These are phyloP conservation scores for Phasia obesa DNA, from an alignment of 2,888 invertebrate species.

Conservation along the genomic window DNA sequence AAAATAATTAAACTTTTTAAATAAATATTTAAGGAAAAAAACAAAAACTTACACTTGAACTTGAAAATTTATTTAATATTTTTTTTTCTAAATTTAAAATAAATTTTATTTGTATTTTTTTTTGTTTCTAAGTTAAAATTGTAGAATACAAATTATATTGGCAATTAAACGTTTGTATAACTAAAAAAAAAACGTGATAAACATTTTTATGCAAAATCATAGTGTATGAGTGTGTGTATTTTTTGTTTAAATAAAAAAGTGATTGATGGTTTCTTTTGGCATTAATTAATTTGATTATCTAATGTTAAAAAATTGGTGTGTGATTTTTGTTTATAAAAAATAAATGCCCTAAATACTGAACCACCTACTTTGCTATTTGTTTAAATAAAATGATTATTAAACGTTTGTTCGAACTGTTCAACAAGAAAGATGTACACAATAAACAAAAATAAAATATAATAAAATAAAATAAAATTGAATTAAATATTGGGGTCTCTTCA, in stretches of 20 bases:
- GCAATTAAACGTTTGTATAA: conserved; percentile 43
- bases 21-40: conserved; percentile 62
- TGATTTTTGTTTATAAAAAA: conserved; percentile 36
- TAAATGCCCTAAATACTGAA: conserved; percentile 64
- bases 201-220: conserved; percentile 43
- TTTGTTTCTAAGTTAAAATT: conserved; percentile 5
- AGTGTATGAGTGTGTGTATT: conserved; percentile 2
- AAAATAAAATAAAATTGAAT: conserved; percentile 15
- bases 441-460: conserved; percentile 32
- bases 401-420: conserved; percentile 21
- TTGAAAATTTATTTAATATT: conserved; percentile 59
- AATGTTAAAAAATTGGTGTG: too few species aligned
- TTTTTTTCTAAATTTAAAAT: conserved; percentile 8
- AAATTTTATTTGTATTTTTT: background rate
- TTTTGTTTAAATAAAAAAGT: conserved; percentile 49
- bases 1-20: conserved; percentile 41
- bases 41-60: conserved; percentile 70
- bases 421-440: conserved; percentile 1
- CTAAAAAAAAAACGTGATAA: conserved; percentile 56
- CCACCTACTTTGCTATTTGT: conserved; percentile 20
- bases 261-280: too few species aligned
- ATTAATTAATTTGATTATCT: too few species aligned
- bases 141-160: conserved; percentile 57
- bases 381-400: conserved; percentile 40
- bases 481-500: conserved; percentile 51